phyloP scores from a whole-genome alignment of 2,888 invertebrate genomes.

The Dicyrtoma fusca region DNA sequence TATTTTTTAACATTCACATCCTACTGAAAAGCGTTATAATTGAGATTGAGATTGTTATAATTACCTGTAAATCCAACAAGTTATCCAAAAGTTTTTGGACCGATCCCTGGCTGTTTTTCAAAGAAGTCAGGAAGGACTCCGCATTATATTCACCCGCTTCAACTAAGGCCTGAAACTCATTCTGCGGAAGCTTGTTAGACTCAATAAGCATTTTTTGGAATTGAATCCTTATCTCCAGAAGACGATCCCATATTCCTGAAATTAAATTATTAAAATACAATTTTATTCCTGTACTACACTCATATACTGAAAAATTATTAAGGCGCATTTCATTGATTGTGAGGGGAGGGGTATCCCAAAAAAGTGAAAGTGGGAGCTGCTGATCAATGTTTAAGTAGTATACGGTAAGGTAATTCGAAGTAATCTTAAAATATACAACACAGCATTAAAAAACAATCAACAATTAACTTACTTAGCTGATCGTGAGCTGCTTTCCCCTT shows the following conservation, averaged over 20 bases:
- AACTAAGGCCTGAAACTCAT: slow-evolving; percentile 63
- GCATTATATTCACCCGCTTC: slow-evolving; percentile 58
- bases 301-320: background rate
- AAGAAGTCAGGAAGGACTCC: slow-evolving; percentile 63
- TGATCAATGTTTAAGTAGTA: too few relatives aligned
- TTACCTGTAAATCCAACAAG: slow-evolving; percentile 65
- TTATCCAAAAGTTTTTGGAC: slow-evolving; percentile 67
- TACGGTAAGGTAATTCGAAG: too few relatives aligned
- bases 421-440: too few relatives aligned
- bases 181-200: slow-evolving; percentile 78
- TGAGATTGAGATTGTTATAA: too few relatives aligned
- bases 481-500: slow-evolving; percentile 60
- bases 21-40: too few relatives aligned
- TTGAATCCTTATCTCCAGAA: slow-evolving; percentile 84
- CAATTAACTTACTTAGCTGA: slow-evolving; percentile 58
- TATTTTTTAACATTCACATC: too few relatives aligned
- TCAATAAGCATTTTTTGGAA: slow-evolving; percentile 77
- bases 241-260: slow-evolving; percentile 71
- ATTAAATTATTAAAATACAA: slow-evolving; percentile 16
- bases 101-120: slow-evolving; percentile 64
- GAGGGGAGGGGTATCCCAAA: too few relatives aligned
- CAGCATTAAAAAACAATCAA: slow-evolving; percentile 1
- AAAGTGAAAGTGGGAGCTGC: too few relatives aligned
- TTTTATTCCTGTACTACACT: background rate
- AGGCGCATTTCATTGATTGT: background rate